phyloP scores from a whole-genome alignment of 2,888 invertebrate species.

The Frankliniella intonsa region DNA sequence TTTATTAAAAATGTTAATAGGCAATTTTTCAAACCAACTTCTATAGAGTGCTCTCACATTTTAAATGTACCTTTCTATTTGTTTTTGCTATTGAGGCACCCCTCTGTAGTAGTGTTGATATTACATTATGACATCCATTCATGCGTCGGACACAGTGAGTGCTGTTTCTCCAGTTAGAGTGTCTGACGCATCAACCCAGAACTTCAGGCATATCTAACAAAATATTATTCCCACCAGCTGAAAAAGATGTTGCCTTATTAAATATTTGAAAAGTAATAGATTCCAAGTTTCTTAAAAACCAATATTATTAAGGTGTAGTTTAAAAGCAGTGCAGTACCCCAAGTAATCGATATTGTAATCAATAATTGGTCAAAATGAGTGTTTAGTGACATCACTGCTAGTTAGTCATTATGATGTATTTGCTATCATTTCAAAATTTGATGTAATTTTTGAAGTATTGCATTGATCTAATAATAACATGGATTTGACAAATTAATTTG shows the following conservation, averaged over 20 bases:
- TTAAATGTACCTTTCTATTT: conserved; percentile 59
- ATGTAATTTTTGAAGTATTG: no score
- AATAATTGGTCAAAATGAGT: no score
- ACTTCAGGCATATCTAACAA: conserved; percentile 80
- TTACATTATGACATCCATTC: conserved; percentile 74
- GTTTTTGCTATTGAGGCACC: conserved; percentile 72
- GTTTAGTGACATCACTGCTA: no score
- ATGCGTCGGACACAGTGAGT: conserved; percentile 78
- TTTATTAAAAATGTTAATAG: not conserved
- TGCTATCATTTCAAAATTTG: no score
- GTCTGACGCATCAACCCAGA: conserved; percentile 67
- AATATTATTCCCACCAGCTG: conserved; percentile 82
- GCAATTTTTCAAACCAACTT: not conserved
- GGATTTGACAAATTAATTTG: no score
- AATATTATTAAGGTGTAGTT: not conserved
- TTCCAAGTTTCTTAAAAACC: not conserved
- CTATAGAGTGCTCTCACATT: no score
- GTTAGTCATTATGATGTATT: no score
- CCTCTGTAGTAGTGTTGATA: conserved; percentile 69
- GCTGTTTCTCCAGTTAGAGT: conserved; percentile 78
- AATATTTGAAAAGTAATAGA: not conserved
- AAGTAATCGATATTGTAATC: no score
- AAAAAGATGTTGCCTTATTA: not conserved
- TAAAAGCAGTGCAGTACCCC: not conserved
- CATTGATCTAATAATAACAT: no score